Base-by-base conservation (phyloP, 1,140 invertebrate species). In the Eciton burchellii region DNA sequence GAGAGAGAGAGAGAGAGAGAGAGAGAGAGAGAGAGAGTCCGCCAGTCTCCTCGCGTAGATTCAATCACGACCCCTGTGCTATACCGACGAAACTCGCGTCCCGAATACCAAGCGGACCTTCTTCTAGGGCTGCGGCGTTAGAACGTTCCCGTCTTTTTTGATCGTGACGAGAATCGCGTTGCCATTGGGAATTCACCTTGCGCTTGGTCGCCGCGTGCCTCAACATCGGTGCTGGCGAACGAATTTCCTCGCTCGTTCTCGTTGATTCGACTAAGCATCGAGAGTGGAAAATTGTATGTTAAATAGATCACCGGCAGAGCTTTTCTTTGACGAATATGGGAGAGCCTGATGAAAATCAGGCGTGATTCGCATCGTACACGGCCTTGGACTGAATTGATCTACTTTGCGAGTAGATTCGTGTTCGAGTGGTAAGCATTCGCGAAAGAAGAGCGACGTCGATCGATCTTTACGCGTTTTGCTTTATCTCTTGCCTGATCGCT, bases 21-120 rank as follows among this genome's bases (percentile, higher is more conserved):
- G n/a, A n/a, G n/a, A n/a, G n/a, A n/a, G n/a, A 35, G 35, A 35
- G 35, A 35, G 35, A 35, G 6, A 56, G 54, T 57, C 54, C 41
- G 52, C 43, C 54, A 49, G 14, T 45, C 47, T 45, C 70, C 41
- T 16, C 29, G 59, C 82, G 79, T 84, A 85, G 88, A 91, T 91
- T 91, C 91, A 91, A 91, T 91, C 91, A 91, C 91, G 89, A 91
- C 89, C 88, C 88, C 82, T 82, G 82, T 43, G 72, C 84, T 84
- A 88, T 84, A 87, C 88, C 87, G 89, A 88, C 73, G 70, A 85
- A 84, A 84, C 82, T 88, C 89, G 85, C 87, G 85, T 83, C 73
- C 65, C 84, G 91, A 91, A 91, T 91, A 91, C 88, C 85, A 91
- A 91, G 73, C 90, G 89, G 89, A 86, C 73, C 84, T 89, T 88